These are phyloP conservation scores for Nanorana parkeri DNA, from an alignment of 2,113 vertebrate genomes.

Conservation along the genomic window DNA sequence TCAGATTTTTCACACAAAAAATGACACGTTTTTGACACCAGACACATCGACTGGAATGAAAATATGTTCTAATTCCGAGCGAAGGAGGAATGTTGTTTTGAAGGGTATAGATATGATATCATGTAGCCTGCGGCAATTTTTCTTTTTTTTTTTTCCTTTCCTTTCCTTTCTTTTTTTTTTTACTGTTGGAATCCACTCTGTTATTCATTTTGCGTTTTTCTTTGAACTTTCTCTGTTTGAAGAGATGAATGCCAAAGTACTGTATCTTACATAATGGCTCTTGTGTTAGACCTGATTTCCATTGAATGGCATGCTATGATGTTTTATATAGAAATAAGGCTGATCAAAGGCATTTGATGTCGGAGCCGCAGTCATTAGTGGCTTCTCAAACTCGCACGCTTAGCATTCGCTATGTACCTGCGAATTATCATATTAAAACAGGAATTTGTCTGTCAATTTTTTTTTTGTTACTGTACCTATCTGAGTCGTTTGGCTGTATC, in stretches of 20 bases:
- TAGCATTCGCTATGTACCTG: conserved; percentile 62
- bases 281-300: conserved; percentile 75
- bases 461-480: too few relatives aligned
- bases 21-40: conserved; percentile 63
- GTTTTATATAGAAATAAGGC: conserved; percentile 62
- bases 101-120: conserved; percentile 72
- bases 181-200: conserved; percentile 68
- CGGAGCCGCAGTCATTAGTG: conserved; percentile 67
- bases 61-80: conserved; percentile 68
- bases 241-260: conserved; percentile 72
- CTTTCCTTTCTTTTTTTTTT: conserved; percentile 31
- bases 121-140: conserved; percentile 65
- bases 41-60: conserved; percentile 54
- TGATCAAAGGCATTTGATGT: conserved; percentile 71
- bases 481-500: too few relatives aligned
- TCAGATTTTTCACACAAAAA: conserved; percentile 55
- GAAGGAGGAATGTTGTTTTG: conserved; percentile 68
- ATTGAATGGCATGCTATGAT: conserved; percentile 67
- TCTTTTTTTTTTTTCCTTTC: conserved; percentile 42
- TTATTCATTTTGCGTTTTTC: conserved; percentile 72
- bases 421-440: conserved; percentile 28
- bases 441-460: background rate
- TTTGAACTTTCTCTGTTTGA: conserved; percentile 78
- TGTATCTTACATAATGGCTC: conserved; percentile 73
- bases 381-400: conserved; percentile 59